phyloP scores from a whole-genome alignment of 2,888 invertebrate species.

The Drosophila melanosoma region DNA sequence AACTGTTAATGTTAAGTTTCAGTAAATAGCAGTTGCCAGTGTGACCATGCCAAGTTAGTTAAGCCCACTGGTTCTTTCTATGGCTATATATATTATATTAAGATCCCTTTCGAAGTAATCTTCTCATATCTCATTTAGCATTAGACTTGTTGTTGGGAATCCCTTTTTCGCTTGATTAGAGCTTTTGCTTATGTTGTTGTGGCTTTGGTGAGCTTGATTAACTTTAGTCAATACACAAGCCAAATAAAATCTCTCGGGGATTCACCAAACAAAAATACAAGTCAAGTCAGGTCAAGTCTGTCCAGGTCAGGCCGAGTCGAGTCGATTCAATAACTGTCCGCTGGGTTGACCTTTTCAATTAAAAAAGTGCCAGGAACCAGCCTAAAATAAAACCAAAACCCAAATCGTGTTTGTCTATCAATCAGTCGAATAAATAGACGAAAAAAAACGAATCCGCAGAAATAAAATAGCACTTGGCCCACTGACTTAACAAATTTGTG shows the following conservation, averaged over 20 bases:
- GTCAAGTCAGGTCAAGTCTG: slow-evolving; percentile 17
- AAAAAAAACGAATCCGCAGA: slow-evolving; percentile 7
- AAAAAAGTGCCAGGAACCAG: slow-evolving; percentile 56
- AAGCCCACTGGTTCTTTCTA: not conserved
- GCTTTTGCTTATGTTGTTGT: slow-evolving; percentile 36
- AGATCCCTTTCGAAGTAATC: slow-evolving; percentile 2
- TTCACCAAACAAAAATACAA: slow-evolving; percentile 5
- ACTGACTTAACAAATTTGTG: slow-evolving; percentile 53
- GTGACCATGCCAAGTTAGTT: not conserved
- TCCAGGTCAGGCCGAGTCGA: not conserved
- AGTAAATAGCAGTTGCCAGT: not conserved
- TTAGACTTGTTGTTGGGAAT: slow-evolving; percentile 24
- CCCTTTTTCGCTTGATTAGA: slow-evolving; percentile 46
- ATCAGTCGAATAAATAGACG: slow-evolving; percentile 65
- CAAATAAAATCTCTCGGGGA: slow-evolving; percentile 13
- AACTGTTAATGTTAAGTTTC: not conserved
- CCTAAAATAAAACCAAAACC: slow-evolving; percentile 10
- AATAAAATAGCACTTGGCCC: slow-evolving; percentile 34
- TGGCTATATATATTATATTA: not conserved
- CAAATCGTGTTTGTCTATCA: slow-evolving; percentile 69
- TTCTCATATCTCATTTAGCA: slow-evolving; percentile 28
- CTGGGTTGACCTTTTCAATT: slow-evolving; percentile 61
- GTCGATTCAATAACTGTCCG: slow-evolving; percentile 23
- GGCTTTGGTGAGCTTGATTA: slow-evolving; percentile 47
- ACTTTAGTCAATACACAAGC: slow-evolving; percentile 48